Conservation (phyloP, 2,113 vertebrate genomes). For the Brachypteracias leptosomus region DNA sequence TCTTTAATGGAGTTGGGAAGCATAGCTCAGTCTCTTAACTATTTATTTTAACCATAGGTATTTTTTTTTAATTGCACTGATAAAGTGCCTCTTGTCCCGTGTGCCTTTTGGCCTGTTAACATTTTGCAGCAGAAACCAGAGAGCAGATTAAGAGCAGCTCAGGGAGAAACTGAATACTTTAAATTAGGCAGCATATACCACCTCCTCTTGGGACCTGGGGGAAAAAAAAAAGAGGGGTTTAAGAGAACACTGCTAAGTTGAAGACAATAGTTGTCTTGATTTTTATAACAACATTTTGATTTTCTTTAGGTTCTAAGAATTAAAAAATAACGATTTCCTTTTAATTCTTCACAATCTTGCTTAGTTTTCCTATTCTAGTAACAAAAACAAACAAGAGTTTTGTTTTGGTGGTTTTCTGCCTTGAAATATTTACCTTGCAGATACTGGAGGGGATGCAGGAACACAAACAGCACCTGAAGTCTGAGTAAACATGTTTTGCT, state of each 20-base stretch:
- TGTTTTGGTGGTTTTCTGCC: background rate
- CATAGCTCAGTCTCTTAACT: conserved; percentile 60
- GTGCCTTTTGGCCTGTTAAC: conserved; percentile 74
- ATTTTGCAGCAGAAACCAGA: conserved; percentile 74
- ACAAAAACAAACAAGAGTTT: conserved; percentile 16
- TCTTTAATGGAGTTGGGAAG: conserved; percentile 62
- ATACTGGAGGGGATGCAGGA: background rate
- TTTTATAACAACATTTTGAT: background rate
- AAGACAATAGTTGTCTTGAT: background rate
- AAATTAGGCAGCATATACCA: conserved; percentile 64
- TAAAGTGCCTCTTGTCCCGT: conserved; percentile 72
- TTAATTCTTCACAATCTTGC: background rate
- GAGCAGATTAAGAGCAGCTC: conserved; percentile 69
- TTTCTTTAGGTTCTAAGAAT: background rate
- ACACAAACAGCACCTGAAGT: conserved; percentile 11
- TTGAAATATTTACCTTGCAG: background rate
- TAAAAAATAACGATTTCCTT: background rate
- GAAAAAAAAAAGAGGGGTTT: conserved; percentile 14
- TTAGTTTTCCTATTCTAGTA: conserved; percentile 1
- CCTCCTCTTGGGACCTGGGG: conserved; percentile 56
- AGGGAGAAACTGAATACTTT: conserved; percentile 75
- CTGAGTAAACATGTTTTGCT: background rate
- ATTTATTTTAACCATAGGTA: conserved; percentile 73
- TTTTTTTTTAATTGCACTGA: conserved; percentile 76
- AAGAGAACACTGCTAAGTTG: background rate